Percentiles rank a stretch among this genome's conserved stretches.
Conservation (phyloP, 2,888 invertebrate species). For the Capitulum mitella region DNA sequence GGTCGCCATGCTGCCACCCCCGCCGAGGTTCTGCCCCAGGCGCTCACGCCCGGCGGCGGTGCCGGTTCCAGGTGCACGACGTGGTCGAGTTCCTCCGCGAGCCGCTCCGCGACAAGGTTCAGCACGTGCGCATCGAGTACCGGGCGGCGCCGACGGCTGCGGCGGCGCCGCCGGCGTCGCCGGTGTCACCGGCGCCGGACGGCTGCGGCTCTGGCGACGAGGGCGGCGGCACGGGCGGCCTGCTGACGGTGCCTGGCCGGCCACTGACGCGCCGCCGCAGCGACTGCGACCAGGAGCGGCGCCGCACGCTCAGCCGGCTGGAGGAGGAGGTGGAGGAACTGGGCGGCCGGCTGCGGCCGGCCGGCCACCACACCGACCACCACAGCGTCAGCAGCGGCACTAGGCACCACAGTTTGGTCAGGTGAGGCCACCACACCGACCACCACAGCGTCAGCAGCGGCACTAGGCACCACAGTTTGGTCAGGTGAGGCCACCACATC, state of each 20-base stretch:
- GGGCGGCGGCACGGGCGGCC: too few species aligned
- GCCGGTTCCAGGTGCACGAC: not conserved
- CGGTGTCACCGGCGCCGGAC: not conserved
- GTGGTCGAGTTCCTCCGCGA: constrained; percentile 4
- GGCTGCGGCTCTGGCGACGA: too few species aligned
- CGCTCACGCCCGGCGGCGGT: too few species aligned
- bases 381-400: not conserved
- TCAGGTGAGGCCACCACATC: not conserved
- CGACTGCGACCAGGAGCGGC: constrained; percentile 1
- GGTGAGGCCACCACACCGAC: not conserved
- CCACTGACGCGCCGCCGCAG: not conserved
- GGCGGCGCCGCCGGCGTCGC: too few species aligned
- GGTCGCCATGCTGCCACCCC: too few species aligned
- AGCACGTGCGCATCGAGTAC: constrained; percentile 13
- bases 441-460: not conserved
- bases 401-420: not conserved
- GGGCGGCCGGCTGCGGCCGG: not conserved
- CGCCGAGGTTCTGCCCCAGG: too few species aligned
- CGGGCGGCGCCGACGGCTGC: not conserved
- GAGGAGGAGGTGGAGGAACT: constrained; percentile 16
- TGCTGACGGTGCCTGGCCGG: not conserved
- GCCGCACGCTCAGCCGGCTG: constrained; percentile 3
- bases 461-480: not conserved
- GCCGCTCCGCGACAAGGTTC: not conserved
- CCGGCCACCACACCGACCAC: not conserved